Base-by-base conservation (phyloP, 1,140 invertebrate species). In the Drosophila pruinosa region DNA sequence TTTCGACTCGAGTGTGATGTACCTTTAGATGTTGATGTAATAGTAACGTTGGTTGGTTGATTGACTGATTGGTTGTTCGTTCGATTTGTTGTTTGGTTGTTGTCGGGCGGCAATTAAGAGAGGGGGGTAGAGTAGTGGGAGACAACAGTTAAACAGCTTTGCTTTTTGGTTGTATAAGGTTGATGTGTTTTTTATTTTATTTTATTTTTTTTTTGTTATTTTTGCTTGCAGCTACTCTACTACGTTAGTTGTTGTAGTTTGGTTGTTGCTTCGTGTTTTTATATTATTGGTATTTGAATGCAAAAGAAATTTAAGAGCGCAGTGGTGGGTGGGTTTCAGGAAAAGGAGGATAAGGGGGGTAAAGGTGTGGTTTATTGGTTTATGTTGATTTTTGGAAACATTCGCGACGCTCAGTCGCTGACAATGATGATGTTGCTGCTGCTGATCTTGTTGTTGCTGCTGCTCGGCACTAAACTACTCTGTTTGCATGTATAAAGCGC, bases 351-450 rank as follows among this genome's bases (percentile, higher is more conserved):
- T n/a, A n/a, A n/a, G 4, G 12, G 0, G 28, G 28, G 28, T 0
- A 2, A 4, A 14, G 24, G 4, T 3, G 1, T 15, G 4, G 12
- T 72, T 36, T 17, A 36, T 8, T 7, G 36, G 22, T 28, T 14
- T 38, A 15, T 3, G 17, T 14, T 34, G 31, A 22, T 12, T 31
- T 50, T 17, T 12, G 28, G 24, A 67, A 28, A 50, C n/a, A 28
- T 28, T 48, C 22, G 73, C 52, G 69, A 75, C 75, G 69, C 67
- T 76, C 28, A 63, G 78, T 89, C 75, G 79, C 75, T 88, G 78
- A 88, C 78, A 89, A 88, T 88, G 82, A 89, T 88, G 82, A 88
- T 88, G 82, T 89, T 88, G 82, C 82, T 88, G 80, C 80, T 83
- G 81, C 68, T 76, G 72, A 58, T 26, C 24, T 38, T 45, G 31